phyloP scores from a whole-genome alignment of 1,140 invertebrate species.

The Dreissena polymorpha region DNA sequence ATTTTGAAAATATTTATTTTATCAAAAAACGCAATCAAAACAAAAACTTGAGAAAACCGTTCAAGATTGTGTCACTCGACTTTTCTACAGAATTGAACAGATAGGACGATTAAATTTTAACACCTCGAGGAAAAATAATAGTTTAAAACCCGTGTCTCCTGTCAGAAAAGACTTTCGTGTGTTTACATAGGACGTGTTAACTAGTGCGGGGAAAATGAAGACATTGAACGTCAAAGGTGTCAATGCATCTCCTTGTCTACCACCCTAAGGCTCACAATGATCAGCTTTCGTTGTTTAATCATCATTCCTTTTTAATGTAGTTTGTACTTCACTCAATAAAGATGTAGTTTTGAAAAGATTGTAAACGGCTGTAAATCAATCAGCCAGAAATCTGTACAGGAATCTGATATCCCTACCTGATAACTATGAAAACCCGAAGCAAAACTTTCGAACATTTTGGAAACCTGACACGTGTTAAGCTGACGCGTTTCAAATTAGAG shows the following conservation, averaged over 20 bases:
- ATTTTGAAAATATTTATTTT: too few relatives aligned
- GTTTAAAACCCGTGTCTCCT: slow-evolving; percentile 21
- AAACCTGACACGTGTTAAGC: slow-evolving; percentile 40
- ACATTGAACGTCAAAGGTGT: slow-evolving; percentile 35
- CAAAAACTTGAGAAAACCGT: neutral
- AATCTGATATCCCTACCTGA: slow-evolving; percentile 48
- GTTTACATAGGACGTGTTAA: slow-evolving; percentile 17
- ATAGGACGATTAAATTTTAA: slow-evolving; percentile 45
- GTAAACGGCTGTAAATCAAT: slow-evolving; percentile 54
- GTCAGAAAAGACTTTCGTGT: slow-evolving; percentile 34
- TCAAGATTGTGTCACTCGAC: slow-evolving; percentile 50
- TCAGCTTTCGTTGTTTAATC: slow-evolving; percentile 57
- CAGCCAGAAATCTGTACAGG: slow-evolving; percentile 47
- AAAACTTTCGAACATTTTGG: slow-evolving; percentile 27
- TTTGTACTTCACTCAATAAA: slow-evolving; percentile 47
- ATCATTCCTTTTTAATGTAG: slow-evolving; percentile 47
- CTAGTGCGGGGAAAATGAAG: slow-evolving; percentile 41
- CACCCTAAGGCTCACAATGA: slow-evolving; percentile 16
- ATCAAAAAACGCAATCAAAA: too few relatives aligned
- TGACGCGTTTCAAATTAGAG: slow-evolving; percentile 39
- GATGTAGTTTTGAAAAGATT: slow-evolving; percentile 42
- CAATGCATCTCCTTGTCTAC: slow-evolving; percentile 23
- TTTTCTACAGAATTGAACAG: slow-evolving; percentile 40
- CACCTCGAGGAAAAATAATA: slow-evolving; percentile 32
- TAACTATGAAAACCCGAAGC: slow-evolving; percentile 24